Conservation (phyloP, 2,113 vertebrate genomes). For the Psilopsiagon aymara region DNA sequence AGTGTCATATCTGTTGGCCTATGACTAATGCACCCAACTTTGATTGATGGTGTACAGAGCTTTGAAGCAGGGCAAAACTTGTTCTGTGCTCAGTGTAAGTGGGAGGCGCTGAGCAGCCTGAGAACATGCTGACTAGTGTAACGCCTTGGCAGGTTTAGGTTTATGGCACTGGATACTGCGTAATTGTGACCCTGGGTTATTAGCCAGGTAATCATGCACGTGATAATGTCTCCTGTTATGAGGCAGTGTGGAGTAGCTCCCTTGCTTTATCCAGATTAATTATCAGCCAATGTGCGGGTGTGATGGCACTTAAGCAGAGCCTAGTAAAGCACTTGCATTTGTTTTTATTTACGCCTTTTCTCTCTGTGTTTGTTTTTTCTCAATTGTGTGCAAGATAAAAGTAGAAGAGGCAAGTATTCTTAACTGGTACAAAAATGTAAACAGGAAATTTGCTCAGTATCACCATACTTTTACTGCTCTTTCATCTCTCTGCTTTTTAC, state of each 20-base stretch:
- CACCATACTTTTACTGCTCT: not conserved
- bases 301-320: not conserved
- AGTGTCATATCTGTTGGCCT: not conserved
- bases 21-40: not conserved
- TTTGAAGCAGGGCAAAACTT: not conserved
- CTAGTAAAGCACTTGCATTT: not conserved
- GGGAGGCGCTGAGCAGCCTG: not conserved
- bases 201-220: not conserved
- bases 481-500: not conserved
- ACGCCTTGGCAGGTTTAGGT: not conserved
- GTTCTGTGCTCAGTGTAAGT: not conserved
- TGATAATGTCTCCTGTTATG: not conserved
- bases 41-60: accelerated
- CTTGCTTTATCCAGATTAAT: not conserved
- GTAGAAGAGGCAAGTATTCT: not conserved
- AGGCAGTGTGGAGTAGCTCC: not conserved
- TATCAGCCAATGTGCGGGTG: not conserved
- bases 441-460: not conserved
- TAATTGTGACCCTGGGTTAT: not conserved
- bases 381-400: not conserved
- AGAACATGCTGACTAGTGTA: not conserved
- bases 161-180: not conserved
- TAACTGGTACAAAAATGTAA: not conserved
- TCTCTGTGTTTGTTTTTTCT: not conserved
- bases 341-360: not conserved